Evolutionary conservation across 2,888 invertebrate species (phyloP), one percentile per base, ranked within the genome.

Genomic region (Papilio gigon): DNA sequence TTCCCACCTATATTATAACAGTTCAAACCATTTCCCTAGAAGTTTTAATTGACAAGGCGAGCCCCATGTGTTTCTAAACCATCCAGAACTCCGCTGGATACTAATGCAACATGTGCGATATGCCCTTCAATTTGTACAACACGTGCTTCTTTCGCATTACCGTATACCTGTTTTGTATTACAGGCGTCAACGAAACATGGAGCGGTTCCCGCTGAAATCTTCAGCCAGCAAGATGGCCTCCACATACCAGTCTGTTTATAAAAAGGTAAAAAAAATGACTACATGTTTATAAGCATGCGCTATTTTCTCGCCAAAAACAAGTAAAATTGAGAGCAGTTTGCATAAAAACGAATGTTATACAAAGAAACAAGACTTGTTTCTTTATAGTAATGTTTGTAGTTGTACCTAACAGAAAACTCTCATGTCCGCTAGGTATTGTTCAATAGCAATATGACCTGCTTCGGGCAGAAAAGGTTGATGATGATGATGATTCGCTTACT

Each of bases 171-270:
- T 4, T 35, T 72, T 72, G 69, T 50, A 67, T 78, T 78, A 58
- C 77, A 84, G 84, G 72, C 70, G 47, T 67, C 69, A 74, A 68
- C n/a, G n/a, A n/a, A n/a, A n/a, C 47, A 91, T 92, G 91, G 91
- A 91, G 80, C 86, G 89, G n/a, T 90, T 88, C 76, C 91, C 91
- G 33, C 77, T 92, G 44, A 91, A 90, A 77, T 86, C 88, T 42
- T 86, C 90, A 35, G 77, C 76, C 71, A 76, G 84, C 56, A 90
- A 88, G 76, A 83, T 87, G 84, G 81, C 83, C 59, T 78, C 87
- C 42, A 89, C 89, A n/a, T 91, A 91, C 73, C 91, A 91, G 76
- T 91, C 91, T 1, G 90, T 90, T 61, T 87, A 83, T 70, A 91
- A 90, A 78, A 91, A 90, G 87, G 91, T 91, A 80, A 71, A 20